Evolutionary conservation across 2,113 vertebrate species (phyloP), one percentile per base, ranked within the genome.

Genomic region (Perccottus glenii): DNA sequence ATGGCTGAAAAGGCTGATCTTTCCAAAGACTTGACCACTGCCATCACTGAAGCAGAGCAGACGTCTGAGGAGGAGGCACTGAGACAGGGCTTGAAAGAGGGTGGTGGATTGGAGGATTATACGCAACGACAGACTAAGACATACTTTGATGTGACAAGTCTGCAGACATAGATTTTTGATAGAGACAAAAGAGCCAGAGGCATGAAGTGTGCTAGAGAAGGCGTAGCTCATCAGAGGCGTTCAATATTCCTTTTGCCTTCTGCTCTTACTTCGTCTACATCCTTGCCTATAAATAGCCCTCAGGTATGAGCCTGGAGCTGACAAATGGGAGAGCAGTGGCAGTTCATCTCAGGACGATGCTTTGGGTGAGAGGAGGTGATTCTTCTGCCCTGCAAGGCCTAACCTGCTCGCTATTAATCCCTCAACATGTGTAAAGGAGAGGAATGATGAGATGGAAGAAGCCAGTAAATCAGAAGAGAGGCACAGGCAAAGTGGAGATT

Each of bases 301-400:
- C 74, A 80, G 79, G 74, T 64, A 67, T 4, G 14, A 67, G 73
- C 72, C 60, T 42, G 55, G n/a, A 74, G 61, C 83, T 85, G 85
- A 87, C 73, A 81, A 64, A 82, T 64, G 70, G 72, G 74, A 56
- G 63, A 16, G 65, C n/a, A 1, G 63, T 19, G 9, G 66, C 80
- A 84, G 75, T 89, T 85, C 78, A 77, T 85, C 73, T 89, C 48
- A 14, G 79, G 75, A 79, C 67, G n/a, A 27, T 60, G 82, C 73
- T 80, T 58, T 0, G 15, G 77, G 73, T 79, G 70, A 85, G 66
- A 58, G 36, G 72, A 80, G 70, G 72, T 84, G 81, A 85, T 15
- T 38, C 36, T 0, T 14, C 27, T 52, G 53, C 57, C 72, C 79
- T 46, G 49, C 44, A 33, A 83, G 80, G 73, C 75, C 80, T 58